A percentile compares a stretch with the other conserved stretches of the same genome.
phyloP scores from a whole-genome alignment of 2,113 vertebrate species.

The Quiscalus mexicanus region DNA sequence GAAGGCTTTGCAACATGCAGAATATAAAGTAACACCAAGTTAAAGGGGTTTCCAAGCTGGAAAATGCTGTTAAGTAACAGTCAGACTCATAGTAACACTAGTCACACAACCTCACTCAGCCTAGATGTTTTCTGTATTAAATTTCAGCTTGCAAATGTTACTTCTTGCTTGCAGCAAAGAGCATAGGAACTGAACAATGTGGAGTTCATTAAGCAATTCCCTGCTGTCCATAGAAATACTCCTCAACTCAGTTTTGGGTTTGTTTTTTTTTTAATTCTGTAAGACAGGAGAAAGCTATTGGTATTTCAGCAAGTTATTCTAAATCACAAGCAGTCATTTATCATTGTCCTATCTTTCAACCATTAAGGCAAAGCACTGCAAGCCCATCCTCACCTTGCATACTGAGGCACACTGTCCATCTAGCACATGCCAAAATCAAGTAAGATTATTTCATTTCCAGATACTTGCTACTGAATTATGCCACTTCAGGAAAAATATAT shows the following conservation, averaged over 20 bases:
- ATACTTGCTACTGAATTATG: not conserved
- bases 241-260: not conserved
- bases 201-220: not conserved
- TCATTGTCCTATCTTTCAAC: not conserved
- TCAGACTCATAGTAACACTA: not conserved
- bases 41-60: not conserved
- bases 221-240: not conserved
- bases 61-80: not conserved
- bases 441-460: not conserved
- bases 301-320: not conserved
- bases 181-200: not conserved
- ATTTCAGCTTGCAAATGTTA: not conserved
- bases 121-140: not conserved
- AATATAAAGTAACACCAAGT: not conserved
- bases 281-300: not conserved
- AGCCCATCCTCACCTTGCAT: fast-evolving
- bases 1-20: not conserved
- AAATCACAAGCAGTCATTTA: not conserved
- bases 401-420: not conserved
- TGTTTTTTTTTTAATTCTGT: not conserved
- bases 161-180: not conserved
- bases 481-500: not conserved
- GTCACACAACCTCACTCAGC: not conserved
- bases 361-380: not conserved
- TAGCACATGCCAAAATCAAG: not conserved